Evolutionary conservation across 92 coral and sea anemone genomes (phyloP), one percentile per base, ranked within the genome.

Genomic region (Umimayanthus kanabou): DNA sequence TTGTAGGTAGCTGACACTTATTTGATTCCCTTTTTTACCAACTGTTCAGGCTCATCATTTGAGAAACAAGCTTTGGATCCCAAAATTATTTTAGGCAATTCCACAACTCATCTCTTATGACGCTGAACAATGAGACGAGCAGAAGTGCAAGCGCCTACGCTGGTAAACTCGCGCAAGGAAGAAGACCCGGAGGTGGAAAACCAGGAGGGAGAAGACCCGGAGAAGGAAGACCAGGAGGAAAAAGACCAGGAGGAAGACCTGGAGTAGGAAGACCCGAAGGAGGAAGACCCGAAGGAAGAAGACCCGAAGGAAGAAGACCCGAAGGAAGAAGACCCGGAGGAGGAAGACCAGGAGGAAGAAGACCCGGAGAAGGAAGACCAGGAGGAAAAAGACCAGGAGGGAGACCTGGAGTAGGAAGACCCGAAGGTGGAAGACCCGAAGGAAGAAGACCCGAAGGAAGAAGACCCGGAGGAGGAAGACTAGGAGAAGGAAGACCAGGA

Each of bases 71-170:
- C 13, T n/a, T 70, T 70, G 23, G 75, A n/a, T 16, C 75, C 33
- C 81, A 77, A 39, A 77, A 77, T 49, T 40, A 77, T 39, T 40
- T 22, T 47, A 43, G 81, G n/a, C 23, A 4, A 20, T 39, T 77
- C 57, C 81, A 77, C 61, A 26, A 14, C n/a, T 42, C 81, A 3
- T 64, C 81, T 23, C 33, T 64, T 5, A 77, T 77, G 81, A 77
- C 3, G 61, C 64, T 77, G 4, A 25, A 45, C 81, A 45, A 43
- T 47, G 81, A 42, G 57, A 77, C 45, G 81, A 42, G 43, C 26
- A 77, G 22, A n/a, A 45, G 33, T 77, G 81, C 81, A 22, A 77
- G 64, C 57, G 81, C 57, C 20, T 47, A 25, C 30, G 81, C 81
- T 7, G 50, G 61, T 1, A 25, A 22, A 77, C 81, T 77, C 6